Evolutionary conservation across 2,113 vertebrate genomes (phyloP), one percentile per base, ranked within the genome.

Genomic region (Ochotona princeps): DNA sequence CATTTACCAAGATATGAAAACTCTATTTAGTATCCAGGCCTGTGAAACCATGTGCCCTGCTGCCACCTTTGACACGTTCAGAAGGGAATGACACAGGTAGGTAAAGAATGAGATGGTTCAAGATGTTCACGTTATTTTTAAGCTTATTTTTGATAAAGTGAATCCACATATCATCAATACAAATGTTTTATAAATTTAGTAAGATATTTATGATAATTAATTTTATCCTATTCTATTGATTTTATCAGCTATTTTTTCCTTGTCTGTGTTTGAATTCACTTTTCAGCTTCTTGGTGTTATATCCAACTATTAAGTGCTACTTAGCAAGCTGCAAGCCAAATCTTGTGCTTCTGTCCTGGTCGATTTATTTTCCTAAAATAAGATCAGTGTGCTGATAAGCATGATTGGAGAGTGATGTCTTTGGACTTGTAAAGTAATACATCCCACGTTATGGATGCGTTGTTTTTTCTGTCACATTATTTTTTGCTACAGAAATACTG

Each of bases 121-220:
- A 91, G 72, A 49, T 14, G 26, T 69, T 86, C 61, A 44, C 35
- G 0, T 61, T 82, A 74, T 90, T 94, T 95, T 79, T 83, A 87
- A 49, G 1, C n/a, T 65, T 44, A 63, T 89, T 89, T 91, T 94
- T 91, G 57, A 91, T 83, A 79, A 83, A 90, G 44, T 89, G 20
- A 70, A 87, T 91, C 92, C 28, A 78, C 73, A 87, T 81, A 83
- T 25, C 49, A 28, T 15, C 73, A 74, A 30, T 18, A n/a, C 14
- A 73, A 84, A 26, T 79, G 26, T 6, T 91, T 76, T 89, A 80
- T 47, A 67, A 63, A 83, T 80, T 72, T 47, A 44, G 7, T 20
- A 63, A 81, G 5, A 30, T 21, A 3, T 51, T 70, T 83, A 78
- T 7, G 78, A 67, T 66, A 44, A 57, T 35, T 0, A 28, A 26